Conservation (phyloP, 1,140 invertebrate species). For the Neotoxoptera formosana region DNA sequence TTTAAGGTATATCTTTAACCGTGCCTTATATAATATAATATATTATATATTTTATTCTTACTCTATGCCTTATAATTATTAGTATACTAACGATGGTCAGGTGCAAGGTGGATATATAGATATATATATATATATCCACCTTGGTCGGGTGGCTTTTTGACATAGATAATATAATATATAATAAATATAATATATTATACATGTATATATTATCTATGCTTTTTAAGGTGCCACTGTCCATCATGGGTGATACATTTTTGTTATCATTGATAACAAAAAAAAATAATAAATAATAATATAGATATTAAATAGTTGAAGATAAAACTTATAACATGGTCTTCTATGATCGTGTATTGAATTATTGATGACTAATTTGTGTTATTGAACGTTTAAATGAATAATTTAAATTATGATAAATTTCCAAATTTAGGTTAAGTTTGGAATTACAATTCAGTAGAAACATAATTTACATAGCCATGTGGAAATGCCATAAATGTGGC, state of each 20-base stretch:
- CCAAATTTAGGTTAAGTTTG: neutral
- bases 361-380: neutral
- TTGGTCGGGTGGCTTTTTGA: too few species aligned
- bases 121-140: too few species aligned
- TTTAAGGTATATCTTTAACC: too few species aligned
- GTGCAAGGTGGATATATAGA: too few species aligned
- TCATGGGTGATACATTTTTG: neutral
- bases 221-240: too few species aligned
- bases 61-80: too few species aligned
- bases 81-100: too few species aligned
- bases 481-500: constrained; percentile 87
- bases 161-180: too few species aligned
- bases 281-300: neutral
- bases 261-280: neutral
- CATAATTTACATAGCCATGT: constrained; percentile 67
- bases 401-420: neutral
- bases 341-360: neutral
- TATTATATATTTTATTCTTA: too few species aligned
- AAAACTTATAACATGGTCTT: neutral
- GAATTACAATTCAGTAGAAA: neutral
- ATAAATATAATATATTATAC: too few species aligned
- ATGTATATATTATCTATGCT: too few species aligned
- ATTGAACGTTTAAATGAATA: neutral
- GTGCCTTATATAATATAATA: too few species aligned
- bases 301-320: neutral